Conservation (phyloP, 2,888 invertebrate genomes). For the Leptinotarsa juncta region DNA sequence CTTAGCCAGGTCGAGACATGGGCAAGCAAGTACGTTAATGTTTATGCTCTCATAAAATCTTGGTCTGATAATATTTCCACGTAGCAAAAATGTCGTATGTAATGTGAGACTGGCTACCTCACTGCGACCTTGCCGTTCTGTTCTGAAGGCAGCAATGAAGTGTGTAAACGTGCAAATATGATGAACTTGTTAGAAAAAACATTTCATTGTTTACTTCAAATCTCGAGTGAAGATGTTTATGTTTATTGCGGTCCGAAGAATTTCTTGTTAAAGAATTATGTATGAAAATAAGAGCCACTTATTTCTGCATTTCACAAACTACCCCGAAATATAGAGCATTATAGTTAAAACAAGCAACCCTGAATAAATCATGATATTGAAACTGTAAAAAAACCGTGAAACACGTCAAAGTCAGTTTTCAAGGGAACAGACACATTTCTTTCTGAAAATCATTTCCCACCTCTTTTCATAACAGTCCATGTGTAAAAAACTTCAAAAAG, state of each 20-base stretch:
- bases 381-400: too few species aligned
- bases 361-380: too few species aligned
- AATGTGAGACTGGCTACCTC: conserved; percentile 26
- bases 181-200: conserved; percentile 18
- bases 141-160: conserved; percentile 30
- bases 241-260: background rate
- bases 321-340: too few species aligned
- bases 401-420: too few species aligned
- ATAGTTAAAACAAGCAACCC: too few species aligned
- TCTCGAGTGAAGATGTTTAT: conserved; percentile 2
- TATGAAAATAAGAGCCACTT: background rate
- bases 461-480: too few species aligned
- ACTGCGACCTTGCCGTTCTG: conserved; percentile 30
- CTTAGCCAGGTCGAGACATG: background rate
- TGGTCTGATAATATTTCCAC: conserved; percentile 21
- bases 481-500: too few species aligned
- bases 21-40: conserved; percentile 10
- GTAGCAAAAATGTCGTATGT: conserved; percentile 19
- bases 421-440: too few species aligned
- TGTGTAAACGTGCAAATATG: conserved; percentile 20
- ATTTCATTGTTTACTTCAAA: conserved; percentile 22
- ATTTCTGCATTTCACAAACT: too few species aligned
- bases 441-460: too few species aligned
- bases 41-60: conserved; percentile 27
- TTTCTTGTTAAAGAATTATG: background rate